Base-by-base conservation (phyloP, 2,797 vertebrate species). In the Mormyrus hasselquistii region DNA sequence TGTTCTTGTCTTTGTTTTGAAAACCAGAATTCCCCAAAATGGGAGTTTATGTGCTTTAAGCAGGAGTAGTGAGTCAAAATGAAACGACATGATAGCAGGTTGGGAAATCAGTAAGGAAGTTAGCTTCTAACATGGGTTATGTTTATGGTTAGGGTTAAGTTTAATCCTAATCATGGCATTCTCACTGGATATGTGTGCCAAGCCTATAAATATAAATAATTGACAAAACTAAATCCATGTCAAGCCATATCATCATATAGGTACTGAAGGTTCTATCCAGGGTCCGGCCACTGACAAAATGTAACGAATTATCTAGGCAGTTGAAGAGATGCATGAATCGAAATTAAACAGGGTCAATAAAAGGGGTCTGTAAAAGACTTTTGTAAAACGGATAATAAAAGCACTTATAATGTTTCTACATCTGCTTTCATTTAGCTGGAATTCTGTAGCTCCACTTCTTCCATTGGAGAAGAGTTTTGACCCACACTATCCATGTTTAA, bases 361-460 rank as follows among this genome's bases (percentile, higher is more conserved):
- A 87, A 49, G 25, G 12, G 34, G 87, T 87, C 87, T 65, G 38
- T 49, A 65, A 87, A 85, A 87, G 41, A n/a, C 59, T 65, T 87
- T 87, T 87, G 87, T 87, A 47, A 69, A 87, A 87, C 25, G 87
- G 34, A 65, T 69, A 87, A 87, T 87, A 87, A 87, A 87, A 25
- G 87, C 29, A 69, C 55, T 87, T 59, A 65, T 87, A 65, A 65
- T 25, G 87, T 49, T 87, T 65, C 57, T 69, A 87, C 87, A 87
- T 87, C 87, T 87, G 87, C 34, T 69, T 87, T 87, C 87, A 65
- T 50, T 87, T 87, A 87, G 38, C 9, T 69, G 16, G 29, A 47
- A 65, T 19, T 8, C 57, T 50, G 34, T 3, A 65, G 57, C 22
- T 4, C 57, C 14, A 4, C 87, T 87, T 69, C 57, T 29, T 69